Percentiles rank a stretch among this genome's conserved stretches.
These are phyloP conservation scores for Eulemur coronatus DNA, from an alignment of 2,797 vertebrate species.

Conservation along the genomic window DNA sequence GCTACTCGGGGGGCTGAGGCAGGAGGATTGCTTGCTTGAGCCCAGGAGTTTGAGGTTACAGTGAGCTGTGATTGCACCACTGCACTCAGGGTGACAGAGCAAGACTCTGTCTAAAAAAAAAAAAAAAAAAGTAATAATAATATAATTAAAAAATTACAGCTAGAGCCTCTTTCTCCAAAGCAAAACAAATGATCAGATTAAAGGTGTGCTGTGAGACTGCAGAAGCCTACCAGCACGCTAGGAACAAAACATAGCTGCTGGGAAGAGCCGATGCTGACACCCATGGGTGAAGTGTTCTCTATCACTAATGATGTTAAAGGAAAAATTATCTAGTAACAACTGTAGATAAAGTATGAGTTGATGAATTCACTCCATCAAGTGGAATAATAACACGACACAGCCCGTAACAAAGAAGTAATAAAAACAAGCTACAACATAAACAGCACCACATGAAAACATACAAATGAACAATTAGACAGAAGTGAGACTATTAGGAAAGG, in stretches of 20 bases:
- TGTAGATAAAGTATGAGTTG: neutral
- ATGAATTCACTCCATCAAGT: neutral
- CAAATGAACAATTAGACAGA: neutral
- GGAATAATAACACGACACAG: neutral
- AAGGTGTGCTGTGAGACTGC: neutral
- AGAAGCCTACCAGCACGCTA: neutral
- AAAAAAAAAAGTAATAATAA: neutral
- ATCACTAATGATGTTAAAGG: neutral
- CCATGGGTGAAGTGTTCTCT: neutral
- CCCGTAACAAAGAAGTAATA: neutral
- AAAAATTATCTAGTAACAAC: neutral
- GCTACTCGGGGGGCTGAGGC: too few relatives aligned
- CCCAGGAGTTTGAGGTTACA: neutral
- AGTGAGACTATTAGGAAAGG: neutral
- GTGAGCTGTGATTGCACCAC: neutral
- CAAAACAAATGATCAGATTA: neutral
- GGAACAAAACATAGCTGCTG: neutral
- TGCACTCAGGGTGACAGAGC: neutral
- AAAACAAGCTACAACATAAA: neutral
- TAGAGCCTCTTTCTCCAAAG: neutral
- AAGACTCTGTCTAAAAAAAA: neutral
- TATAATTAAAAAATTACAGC: neutral
- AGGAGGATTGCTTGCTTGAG: neutral
- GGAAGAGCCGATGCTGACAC: neutral
- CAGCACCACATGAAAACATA: neutral